Percentiles rank a stretch among this genome's conserved stretches.
Evolutionary conservation across 2,797 vertebrate species (phyloP).

Genomic region (Platalea minor): DNA sequence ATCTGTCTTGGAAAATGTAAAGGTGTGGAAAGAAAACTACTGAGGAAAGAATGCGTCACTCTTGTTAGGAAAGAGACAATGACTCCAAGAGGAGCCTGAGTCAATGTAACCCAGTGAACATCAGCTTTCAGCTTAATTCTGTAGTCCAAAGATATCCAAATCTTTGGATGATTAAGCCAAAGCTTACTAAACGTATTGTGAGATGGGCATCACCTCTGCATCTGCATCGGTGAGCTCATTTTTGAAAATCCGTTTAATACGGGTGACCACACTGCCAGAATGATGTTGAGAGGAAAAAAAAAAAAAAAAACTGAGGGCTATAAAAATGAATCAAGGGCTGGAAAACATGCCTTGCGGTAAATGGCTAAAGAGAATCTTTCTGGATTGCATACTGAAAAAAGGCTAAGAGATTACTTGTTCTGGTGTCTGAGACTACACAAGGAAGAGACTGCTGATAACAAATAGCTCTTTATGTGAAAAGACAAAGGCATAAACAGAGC

Average conservation of each 20-base stretch:
- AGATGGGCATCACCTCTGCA: neutral
- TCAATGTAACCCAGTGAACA: neutral
- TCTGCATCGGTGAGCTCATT: neutral
- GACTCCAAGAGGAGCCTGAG: neutral
- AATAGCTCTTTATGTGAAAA: slow-evolving; percentile 23
- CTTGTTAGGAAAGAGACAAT: neutral
- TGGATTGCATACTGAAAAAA: neutral
- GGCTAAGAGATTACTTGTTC: neutral
- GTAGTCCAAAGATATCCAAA: neutral
- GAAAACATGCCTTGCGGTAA: neutral
- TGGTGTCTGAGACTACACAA: neutral
- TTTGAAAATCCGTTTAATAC: neutral
- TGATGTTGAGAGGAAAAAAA: neutral
- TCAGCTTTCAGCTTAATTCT: neutral
- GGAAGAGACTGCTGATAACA: slow-evolving; percentile 33
- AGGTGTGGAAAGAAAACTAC: neutral
- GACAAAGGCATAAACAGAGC: slow-evolving; percentile 32
- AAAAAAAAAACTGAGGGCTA: neutral
- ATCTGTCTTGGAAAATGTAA: neutral
- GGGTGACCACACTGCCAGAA: neutral
- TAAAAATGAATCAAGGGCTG: neutral
- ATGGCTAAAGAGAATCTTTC: neutral
- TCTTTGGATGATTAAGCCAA: neutral
- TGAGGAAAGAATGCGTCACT: neutral
- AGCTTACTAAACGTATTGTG: neutral